Base-by-base conservation (phyloP, 2,888 invertebrate genomes). In the Conistra vaccinii region DNA sequence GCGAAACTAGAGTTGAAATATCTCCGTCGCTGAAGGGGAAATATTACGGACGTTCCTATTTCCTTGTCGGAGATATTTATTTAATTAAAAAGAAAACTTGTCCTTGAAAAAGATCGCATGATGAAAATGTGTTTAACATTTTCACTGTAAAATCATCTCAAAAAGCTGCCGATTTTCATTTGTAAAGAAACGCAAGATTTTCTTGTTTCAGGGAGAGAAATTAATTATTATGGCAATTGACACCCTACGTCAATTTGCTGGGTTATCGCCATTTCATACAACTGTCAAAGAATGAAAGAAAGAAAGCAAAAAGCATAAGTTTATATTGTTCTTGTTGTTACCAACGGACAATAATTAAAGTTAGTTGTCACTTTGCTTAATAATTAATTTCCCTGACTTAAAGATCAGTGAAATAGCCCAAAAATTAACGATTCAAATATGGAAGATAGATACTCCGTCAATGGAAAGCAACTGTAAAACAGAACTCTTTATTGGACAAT, bases 401-500 rank as follows among this genome's bases (percentile, higher is more conserved):
- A 55, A 26, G 7, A n/a, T 39, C 20, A 29, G 14, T 23, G 14
- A 73, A 32, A 29, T 58, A 20, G 14, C 14, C 23, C 29, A 42
- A 55, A 66, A 61, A 53, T 55, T 53, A 67, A 14, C 1, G 26
- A 62, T 39, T 26, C 1, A 45, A 26, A 23, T 45, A 23, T 14
- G 23, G 14, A n/a, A 53, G 4, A 51, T 7, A 45, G 7, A 26
- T n/a, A 51, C 12, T 45, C n/a, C 3, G 10, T 39, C 14, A 45
- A 57, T 35, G 14, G 45, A 61, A 7, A 45, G 20, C 53, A 65
- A 32, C 45, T 29, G 29, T 39, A 12, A 48, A 66, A 76, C 23
- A 42, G n/a, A 84, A 53, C 4, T 85, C 83, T 77, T 70, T 73
- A 57, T 86, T 87, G 88, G 82, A 80, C 65, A 69, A 78, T 83